Base-by-base conservation (phyloP, 2,888 invertebrate species). In the Apamea crenata region DNA sequence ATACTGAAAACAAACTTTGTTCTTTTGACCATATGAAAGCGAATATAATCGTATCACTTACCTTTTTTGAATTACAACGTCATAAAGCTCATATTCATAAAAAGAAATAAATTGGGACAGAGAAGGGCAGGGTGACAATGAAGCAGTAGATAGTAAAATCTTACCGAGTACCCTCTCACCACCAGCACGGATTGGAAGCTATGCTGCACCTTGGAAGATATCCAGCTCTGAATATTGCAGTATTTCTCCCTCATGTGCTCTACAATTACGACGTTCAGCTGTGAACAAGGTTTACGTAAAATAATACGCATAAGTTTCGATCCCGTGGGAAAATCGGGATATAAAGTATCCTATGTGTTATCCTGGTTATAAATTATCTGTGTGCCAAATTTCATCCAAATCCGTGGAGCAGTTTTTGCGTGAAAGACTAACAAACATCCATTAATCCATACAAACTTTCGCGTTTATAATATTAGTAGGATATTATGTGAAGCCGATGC, bases 101-200 rank as follows among this genome's bases (percentile, higher is more conserved):
- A 6, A 53, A 53, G 8, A 50, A 18, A 50, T n/a, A n/a, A n/a
- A 44, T 44, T 29, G 10, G n/a, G n/a, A 29, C 18, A 6, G n/a
- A 29, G 29, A 29, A 21, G 8, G 21, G n/a, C 44, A 29, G 21
- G 32, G 18, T 16, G 32, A 61, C 25, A 59, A 70, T 59, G 18
- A 25, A 32, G 25, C 63, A 18, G 25, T 25, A 61, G 10, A 36
- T 70, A 63, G 18, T 65, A n/a, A n/a, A 36, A 71, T 67, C 66
- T 71, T 71, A 71, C 71, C 71, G 71, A 71, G 36, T 66, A 71
- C 7, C 66, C 66, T 67, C 71, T 71, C n/a, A 71, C 7, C 2
- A 18, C 36, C 18, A 71, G 36, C 67, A 71, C 67, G n/a, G 71
- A 66, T n/a, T 71, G 71, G 71, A 71, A 71, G 71, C 66, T 71